Evolutionary conservation across 2,888 invertebrate genomes (phyloP).

Genomic region (Drymonia ruficornis): DNA sequence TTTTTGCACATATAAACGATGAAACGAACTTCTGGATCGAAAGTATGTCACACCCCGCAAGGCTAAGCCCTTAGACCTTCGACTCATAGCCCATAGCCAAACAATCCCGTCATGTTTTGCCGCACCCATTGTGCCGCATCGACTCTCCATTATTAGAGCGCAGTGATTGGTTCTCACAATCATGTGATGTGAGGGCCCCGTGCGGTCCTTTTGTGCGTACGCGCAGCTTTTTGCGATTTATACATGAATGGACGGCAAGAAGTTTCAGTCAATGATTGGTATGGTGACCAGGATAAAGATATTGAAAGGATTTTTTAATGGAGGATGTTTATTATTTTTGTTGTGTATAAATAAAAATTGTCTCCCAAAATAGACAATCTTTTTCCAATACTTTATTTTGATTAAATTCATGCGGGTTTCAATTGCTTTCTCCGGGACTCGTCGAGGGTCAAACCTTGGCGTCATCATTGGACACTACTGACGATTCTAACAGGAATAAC

Average conservation of each 20-base stretch:
- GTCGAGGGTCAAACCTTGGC: too few species aligned
- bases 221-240: constrained; percentile 19
- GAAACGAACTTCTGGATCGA: background rate
- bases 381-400: too few species aligned
- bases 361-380: too few species aligned
- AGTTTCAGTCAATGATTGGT: constrained; percentile 15
- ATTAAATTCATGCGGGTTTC: too few species aligned
- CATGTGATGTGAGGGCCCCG: constrained; percentile 3
- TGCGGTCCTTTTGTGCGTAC: constrained; percentile 20
- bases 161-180: background rate
- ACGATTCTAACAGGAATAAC: too few species aligned
- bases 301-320: background rate
- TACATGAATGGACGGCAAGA: constrained; percentile 32
- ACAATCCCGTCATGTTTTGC: constrained; percentile 23
- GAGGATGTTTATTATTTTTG: too few species aligned
- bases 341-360: too few species aligned
- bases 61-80: constrained; percentile 1
- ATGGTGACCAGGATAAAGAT: constrained; percentile 10
- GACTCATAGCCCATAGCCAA: background rate
- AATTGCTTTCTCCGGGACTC: too few species aligned
- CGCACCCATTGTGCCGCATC: constrained; percentile 20
- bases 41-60: constrained; percentile 16
- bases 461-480: too few species aligned
- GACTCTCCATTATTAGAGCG: background rate
- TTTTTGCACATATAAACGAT: too few species aligned